Conservation (phyloP, 2,113 vertebrate species). For the Peucedramus taeniatus region DNA sequence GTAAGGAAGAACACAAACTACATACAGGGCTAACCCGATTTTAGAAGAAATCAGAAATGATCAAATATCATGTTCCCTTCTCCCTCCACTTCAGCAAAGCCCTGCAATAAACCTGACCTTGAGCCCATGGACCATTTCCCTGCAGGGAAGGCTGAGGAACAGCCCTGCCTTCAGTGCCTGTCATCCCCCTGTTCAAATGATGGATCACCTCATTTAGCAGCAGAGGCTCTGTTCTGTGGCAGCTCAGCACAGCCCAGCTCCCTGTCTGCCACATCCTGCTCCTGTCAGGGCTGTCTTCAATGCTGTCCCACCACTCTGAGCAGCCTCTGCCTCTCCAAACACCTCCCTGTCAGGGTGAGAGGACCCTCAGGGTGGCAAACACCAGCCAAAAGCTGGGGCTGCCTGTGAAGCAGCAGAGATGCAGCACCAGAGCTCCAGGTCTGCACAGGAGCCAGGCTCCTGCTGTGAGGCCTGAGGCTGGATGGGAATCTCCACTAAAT, state of each 20-base stretch:
- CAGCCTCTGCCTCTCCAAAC: background rate
- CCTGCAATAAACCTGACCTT: background rate
- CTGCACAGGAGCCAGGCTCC: fast-evolving
- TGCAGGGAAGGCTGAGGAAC: background rate
- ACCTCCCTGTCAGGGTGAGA: background rate
- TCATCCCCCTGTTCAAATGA: background rate
- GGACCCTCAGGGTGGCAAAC: background rate
- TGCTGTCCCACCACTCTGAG: background rate
- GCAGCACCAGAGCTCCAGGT: background rate
- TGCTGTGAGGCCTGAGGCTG: background rate
- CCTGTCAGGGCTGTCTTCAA: fast-evolving
- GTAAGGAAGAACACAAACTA: background rate
- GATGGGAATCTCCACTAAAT: background rate
- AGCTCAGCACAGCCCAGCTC: background rate
- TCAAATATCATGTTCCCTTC: background rate
- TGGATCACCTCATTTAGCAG: background rate
- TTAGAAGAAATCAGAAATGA: background rate
- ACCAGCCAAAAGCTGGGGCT: background rate
- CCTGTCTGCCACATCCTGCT: background rate
- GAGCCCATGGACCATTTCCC: background rate
- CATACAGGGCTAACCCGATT: background rate
- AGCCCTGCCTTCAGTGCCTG: background rate
- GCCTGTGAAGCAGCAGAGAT: background rate
- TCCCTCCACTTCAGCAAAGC: background rate
- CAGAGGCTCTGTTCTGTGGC: background rate